phyloP scores from a whole-genome alignment of 1,140 invertebrate genomes.

The Neotoxoptera formosana region DNA sequence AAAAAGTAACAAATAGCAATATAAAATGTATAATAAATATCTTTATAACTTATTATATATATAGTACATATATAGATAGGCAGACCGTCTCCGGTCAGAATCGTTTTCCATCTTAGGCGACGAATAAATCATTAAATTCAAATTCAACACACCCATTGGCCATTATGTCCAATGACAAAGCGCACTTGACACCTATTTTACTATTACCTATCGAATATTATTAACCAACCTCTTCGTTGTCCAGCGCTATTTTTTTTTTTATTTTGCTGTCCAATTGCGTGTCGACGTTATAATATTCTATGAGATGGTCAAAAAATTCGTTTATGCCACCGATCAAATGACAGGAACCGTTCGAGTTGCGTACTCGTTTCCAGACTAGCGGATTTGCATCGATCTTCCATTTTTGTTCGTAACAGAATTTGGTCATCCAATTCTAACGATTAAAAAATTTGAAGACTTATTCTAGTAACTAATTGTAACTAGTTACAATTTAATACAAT shows the following conservation, averaged over 20 bases:
- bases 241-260: conserved; percentile 24
- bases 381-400: conserved; percentile 31
- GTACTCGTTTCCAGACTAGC: background rate
- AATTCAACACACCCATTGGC: too few species aligned
- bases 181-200: background rate
- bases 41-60: too few species aligned
- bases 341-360: background rate
- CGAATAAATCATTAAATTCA: too few species aligned
- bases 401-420: conserved; percentile 16
- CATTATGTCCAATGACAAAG: background rate
- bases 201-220: background rate
- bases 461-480: background rate
- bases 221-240: conserved; percentile 10
- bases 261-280: background rate
- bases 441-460: background rate
- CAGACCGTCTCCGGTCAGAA: too few species aligned
- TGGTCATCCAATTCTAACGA: background rate
- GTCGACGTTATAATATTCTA: conserved; percentile 26
- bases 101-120: too few species aligned
- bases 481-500: background rate
- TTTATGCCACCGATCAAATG: conserved; percentile 29
- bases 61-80: too few species aligned
- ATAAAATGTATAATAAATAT: too few species aligned
- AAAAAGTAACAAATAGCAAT: too few species aligned
- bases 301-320: conserved; percentile 41